phyloP scores from a whole-genome alignment of 2,113 vertebrate genomes.

The Chaetops frenatus region DNA sequence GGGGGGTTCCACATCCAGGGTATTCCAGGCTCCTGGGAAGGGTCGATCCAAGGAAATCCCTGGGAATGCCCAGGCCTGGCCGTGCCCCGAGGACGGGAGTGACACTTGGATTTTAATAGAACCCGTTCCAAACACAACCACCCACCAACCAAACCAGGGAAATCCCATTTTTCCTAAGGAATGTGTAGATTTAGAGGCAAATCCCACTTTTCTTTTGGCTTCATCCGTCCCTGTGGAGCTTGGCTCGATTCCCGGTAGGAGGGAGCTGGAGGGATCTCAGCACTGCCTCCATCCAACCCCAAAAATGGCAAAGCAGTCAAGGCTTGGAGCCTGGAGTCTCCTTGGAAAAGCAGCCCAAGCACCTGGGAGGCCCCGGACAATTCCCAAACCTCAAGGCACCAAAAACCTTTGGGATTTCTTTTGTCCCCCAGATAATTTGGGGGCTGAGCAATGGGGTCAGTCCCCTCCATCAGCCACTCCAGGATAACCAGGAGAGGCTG shows the following conservation, averaged over 20 bases:
- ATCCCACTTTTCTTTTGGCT: neutral
- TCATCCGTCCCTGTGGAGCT: accelerated
- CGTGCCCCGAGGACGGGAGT: neutral
- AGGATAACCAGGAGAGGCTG: accelerated
- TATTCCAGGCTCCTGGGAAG: neutral
- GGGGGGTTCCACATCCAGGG: neutral
- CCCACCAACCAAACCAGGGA: neutral
- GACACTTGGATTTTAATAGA: accelerated
- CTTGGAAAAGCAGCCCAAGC: neutral
- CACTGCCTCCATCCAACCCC: neutral
- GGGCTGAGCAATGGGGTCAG: neutral
- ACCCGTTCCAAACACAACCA: neutral
- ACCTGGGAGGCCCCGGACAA: accelerated
- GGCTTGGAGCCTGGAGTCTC: neutral
- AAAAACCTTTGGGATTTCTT: accelerated
- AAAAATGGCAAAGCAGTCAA: neutral
- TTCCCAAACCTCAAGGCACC: neutral
- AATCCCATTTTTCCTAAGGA: neutral
- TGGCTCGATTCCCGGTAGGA: neutral
- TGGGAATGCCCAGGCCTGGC: neutral
- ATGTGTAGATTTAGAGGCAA: neutral
- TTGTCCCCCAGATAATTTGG: accelerated
- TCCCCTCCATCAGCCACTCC: neutral
- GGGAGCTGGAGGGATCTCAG: neutral
- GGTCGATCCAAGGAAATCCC: neutral